A percentile compares a stretch with the other conserved stretches of the same genome.
Evolutionary conservation across 2,888 invertebrate species (phyloP).

Genomic region (Drosophila limbata): DNA sequence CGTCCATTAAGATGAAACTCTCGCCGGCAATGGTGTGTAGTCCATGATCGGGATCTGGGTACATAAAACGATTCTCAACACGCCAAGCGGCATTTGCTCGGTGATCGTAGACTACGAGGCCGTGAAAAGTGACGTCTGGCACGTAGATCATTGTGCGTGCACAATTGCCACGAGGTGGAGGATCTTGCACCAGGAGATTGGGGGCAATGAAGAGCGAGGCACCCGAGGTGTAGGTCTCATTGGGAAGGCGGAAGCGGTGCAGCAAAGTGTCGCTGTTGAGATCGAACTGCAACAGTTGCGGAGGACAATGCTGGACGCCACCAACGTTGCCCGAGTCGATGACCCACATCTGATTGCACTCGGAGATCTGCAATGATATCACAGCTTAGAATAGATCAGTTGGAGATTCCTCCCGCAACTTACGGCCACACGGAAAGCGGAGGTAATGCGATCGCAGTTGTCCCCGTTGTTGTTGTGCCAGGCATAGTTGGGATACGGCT

Average conservation of each 20-base stretch:
- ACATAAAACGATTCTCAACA: slow-evolving; percentile 87
- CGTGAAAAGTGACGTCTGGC: slow-evolving; percentile 88
- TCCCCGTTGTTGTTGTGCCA: slow-evolving; percentile 87
- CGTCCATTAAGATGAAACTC: slow-evolving; percentile 89
- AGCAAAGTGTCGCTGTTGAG: slow-evolving; percentile 87
- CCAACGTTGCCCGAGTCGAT: slow-evolving; percentile 88
- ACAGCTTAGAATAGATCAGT: not conserved
- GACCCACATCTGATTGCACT: slow-evolving; percentile 89
- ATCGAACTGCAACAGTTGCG: slow-evolving; percentile 91
- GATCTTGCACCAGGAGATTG: slow-evolving; percentile 87
- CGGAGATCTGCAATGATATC: slow-evolving; percentile 86
- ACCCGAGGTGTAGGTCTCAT: slow-evolving; percentile 59
- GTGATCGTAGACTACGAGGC: slow-evolving; percentile 88
- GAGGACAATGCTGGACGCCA: slow-evolving; percentile 87
- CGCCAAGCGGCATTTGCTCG: slow-evolving; percentile 87
- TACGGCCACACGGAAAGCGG: slow-evolving; percentile 91
- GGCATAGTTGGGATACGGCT: slow-evolving; percentile 89
- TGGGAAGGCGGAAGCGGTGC: slow-evolving; percentile 80
- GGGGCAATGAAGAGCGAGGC: slow-evolving; percentile 82
- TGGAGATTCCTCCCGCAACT: slow-evolving; percentile 74
- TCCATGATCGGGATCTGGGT: slow-evolving; percentile 87
- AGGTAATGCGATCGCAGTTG: slow-evolving; percentile 89
- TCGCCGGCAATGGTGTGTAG: slow-evolving; percentile 87
- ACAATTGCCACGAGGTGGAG: slow-evolving; percentile 85
- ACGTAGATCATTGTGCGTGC: slow-evolving; percentile 87